Evolutionary conservation across 2,797 vertebrate genomes (phyloP).

Genomic region (Chaetophractus vellerosus): DNA sequence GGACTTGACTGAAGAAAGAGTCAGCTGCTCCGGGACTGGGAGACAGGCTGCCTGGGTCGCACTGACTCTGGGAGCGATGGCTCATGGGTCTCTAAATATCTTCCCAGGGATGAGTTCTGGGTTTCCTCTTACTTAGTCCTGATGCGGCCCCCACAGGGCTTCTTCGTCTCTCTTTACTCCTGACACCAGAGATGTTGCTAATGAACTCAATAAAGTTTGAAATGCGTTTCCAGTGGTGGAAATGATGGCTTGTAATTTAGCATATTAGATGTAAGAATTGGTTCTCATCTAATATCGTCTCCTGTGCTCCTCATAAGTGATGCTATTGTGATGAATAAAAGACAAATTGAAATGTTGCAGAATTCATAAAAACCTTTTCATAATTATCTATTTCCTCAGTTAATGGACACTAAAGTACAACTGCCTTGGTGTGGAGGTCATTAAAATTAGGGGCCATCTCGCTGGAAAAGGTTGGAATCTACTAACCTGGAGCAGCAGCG

Average conservation of each 20-base stretch:
- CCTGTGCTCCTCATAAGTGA: neutral
- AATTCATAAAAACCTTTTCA: neutral
- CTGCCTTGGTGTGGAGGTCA: neutral
- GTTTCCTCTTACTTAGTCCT: neutral
- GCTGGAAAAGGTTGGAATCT: neutral
- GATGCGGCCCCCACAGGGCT: rapidly evolving
- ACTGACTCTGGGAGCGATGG: neutral
- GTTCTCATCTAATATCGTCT: neutral
- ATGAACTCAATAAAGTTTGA: neutral
- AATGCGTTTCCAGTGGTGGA: neutral
- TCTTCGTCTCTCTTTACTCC: neutral
- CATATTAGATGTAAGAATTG: neutral
- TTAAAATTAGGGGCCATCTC: neutral
- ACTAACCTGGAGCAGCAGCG: neutral
- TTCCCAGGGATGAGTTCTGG: neutral
- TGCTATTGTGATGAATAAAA: neutral
- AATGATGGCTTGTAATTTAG: neutral
- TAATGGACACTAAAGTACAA: neutral
- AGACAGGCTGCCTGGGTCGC: neutral
- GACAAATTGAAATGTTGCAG: neutral
- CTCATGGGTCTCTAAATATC: rapidly evolving
- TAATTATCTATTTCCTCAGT: neutral
- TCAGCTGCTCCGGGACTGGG: rapidly evolving
- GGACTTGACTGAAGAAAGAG: neutral
- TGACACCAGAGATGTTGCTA: neutral